Evolutionary conservation across 2,113 vertebrate species (phyloP).

Genomic region (Gallinago paraguaiae): DNA sequence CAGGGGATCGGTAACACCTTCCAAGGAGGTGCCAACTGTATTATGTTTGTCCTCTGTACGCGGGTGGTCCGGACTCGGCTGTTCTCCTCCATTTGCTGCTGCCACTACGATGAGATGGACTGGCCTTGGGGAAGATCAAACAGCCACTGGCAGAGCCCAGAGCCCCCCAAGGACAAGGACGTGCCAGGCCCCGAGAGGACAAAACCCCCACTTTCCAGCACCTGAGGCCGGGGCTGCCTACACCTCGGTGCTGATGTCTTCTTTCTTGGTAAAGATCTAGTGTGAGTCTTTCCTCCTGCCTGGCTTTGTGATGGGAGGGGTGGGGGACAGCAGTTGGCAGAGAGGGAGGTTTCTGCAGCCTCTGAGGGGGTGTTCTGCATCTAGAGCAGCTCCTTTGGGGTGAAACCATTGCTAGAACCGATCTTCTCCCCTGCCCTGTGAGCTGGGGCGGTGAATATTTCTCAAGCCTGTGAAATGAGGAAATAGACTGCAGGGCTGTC

Average conservation of each 20-base stretch:
- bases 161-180: not conserved
- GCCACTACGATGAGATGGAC: not conserved
- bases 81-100: constrained; percentile 68
- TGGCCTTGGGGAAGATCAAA: not conserved
- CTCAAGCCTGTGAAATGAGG: not conserved
- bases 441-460: not conserved
- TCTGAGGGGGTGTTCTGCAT: not conserved
- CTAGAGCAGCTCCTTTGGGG: not conserved
- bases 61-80: constrained; percentile 79
- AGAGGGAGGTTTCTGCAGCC: not conserved
- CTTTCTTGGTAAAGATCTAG: not conserved
- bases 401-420: not conserved
- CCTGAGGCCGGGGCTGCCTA: constrained; percentile 28
- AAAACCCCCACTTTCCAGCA: not conserved
- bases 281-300: not conserved
- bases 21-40: constrained; percentile 95
- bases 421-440: not conserved
- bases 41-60: constrained; percentile 91
- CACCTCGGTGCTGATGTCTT: not conserved
- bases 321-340: not conserved
- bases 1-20: constrained; percentile 96
- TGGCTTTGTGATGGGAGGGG: accelerated
- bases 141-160: not conserved
- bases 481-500: not conserved
- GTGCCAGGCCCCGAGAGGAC: not conserved